Base-by-base conservation (phyloP, 1,140 invertebrate genomes). In the Drosophila mauritiana region DNA sequence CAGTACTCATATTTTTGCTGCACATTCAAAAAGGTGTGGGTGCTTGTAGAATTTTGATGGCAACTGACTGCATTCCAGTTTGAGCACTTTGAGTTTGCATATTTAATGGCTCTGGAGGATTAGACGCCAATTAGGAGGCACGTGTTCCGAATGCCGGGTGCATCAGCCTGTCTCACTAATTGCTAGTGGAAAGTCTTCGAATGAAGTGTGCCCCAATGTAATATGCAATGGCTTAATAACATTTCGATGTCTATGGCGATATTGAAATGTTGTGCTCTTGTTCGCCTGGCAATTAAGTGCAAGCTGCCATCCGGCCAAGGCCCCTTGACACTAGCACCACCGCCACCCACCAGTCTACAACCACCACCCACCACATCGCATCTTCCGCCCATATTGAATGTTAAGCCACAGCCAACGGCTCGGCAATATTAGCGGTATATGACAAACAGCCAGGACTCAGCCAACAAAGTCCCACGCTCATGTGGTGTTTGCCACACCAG, bases 381-480 rank as follows among this genome's bases (percentile, higher is more conserved):
- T 31, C 8, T 31, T 1, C 31, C 34, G 61, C 55, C 45, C 25
- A 56, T 69, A 74, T 65, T 65, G 61, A 51, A 57, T 85, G 73
- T 54, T 64, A 63, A 76, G 81, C 61, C 73, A 45, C 74, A 75
- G 64, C 75, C 55, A 65, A 48, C 52, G 63, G 67, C 79, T 75
- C 61, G 69, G 83, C 49, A 73, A 77, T 88, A 88, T 88, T 83
- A 77, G 83, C 63, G 84, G 84, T 89, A 67, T 83, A 83, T 83
- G 70, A 80, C 79, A 88, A 83, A 88, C 83, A 80, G 52, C 59
- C 52, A 27, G 53, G 67, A 76, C 55, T 53, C 61, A 78, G 64
- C 74, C 82, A 61, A 75, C 62, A 56, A 82, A 79, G 70, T 55
- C 61, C 51, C 54, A 51, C 65, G 51, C 39, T 57, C 65, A 59